Evolutionary conservation across 2,797 vertebrate species (phyloP), one percentile per base, ranked within the genome.

Genomic region (Myotis planiceps): DNA sequence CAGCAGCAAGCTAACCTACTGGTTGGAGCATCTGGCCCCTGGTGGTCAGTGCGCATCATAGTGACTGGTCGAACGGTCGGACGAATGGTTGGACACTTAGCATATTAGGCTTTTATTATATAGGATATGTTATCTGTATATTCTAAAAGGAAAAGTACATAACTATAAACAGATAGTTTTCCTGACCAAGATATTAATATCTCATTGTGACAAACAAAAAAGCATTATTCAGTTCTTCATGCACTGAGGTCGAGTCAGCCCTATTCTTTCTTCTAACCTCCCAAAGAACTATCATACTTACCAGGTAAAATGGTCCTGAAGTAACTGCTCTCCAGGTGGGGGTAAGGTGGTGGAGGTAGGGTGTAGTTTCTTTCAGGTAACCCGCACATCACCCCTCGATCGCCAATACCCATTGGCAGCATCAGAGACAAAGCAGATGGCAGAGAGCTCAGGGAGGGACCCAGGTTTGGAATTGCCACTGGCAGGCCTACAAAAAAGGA

Each of bases 281-380:
- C 47, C 87, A 84, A 68, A 16, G 49, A 69, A 83, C 29, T 51
- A 15, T 42, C 92, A 47, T n/a, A 97, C 98, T 97, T 97, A 99
- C 99, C 99, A 98, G 99, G 99, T 97, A 99, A 98, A 97, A 99
- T 99, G 98, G 99, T 99, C 97, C 99, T 98, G 98, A 99, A 99
- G 97, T 99, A 99, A 98, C 99, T 99, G 99, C 99, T 99, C 98
- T 99, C 99, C 97, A 99, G 98, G 98, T 99, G 99, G 51, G 99
- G 99, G 98, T 99, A 99, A 0, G 99, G 99, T 39, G 99, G 99
- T 8, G 99, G 99, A 53, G 99, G 99, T 96, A 99, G 98, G 63
- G 99, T 99, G 96, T 99, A 99, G 98, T 99, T 99, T 97, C 99
- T 99, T 97, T 99, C 99, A 3, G 99, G 99, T 90, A 99, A 98